Evolutionary conservation across 2,113 vertebrate genomes (phyloP).

Genomic region (Dissostichus mawsoni): DNA sequence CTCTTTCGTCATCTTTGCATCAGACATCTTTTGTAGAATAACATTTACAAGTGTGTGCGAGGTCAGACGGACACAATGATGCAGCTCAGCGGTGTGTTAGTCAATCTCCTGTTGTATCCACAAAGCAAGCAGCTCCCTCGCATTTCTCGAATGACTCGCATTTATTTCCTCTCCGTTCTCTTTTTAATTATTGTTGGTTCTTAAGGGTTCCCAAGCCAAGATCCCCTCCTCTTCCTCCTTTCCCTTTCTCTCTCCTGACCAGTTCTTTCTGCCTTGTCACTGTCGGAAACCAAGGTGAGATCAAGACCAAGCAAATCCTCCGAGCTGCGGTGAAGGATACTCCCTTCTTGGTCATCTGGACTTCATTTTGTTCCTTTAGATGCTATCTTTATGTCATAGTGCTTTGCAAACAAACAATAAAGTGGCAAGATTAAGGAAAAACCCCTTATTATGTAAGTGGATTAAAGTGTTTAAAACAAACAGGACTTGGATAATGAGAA

Average conservation of each 20-base stretch:
- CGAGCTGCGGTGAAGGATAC: conserved; percentile 29
- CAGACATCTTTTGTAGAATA: conserved; percentile 28
- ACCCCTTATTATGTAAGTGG: conserved; percentile 34
- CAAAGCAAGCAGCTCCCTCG: conserved; percentile 81
- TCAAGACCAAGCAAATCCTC: conserved; percentile 52
- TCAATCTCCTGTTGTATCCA: conserved; percentile 72
- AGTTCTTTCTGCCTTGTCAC: conserved; percentile 54
- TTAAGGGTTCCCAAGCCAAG: conserved; percentile 55
- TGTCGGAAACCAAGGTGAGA: conserved; percentile 66
- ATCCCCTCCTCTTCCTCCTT: conserved; percentile 5
- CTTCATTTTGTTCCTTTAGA: conserved; percentile 67
- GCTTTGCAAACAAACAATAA: conserved; percentile 59
- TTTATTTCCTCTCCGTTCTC: conserved; percentile 80
- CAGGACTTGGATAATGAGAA: conserved; percentile 60
- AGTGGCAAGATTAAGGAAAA: conserved; percentile 51
- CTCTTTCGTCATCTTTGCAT: conserved; percentile 35
- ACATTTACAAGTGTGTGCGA: conserved; percentile 24
- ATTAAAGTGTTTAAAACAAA: conserved; percentile 64
- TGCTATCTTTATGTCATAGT: conserved; percentile 50
- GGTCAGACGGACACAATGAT: conserved; percentile 54
- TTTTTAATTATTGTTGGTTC: conserved; percentile 72
- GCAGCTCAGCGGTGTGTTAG: conserved; percentile 51
- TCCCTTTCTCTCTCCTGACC: conserved; percentile 2
- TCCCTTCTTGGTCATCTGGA: conserved; percentile 55
- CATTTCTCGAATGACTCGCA: conserved; percentile 89